phyloP scores from a whole-genome alignment of 2,113 vertebrate genomes.

The Toxotes jaculatrix region DNA sequence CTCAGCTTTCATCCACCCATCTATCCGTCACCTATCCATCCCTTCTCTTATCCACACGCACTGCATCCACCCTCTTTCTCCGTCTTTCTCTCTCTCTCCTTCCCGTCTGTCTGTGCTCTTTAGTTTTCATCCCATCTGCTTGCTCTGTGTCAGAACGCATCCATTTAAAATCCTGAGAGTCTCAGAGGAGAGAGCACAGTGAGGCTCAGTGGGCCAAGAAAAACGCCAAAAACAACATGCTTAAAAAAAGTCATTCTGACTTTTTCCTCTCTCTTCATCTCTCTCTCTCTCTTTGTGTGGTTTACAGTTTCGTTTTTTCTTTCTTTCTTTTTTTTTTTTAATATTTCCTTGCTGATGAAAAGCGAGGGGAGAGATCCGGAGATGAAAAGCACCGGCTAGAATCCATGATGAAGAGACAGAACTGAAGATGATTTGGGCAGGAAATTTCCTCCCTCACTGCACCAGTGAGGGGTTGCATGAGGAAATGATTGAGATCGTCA shows the following conservation, averaged over 20 bases:
- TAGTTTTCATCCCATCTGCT: slow-evolving; percentile 59
- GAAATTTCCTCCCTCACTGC: slow-evolving; percentile 53
- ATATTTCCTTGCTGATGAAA: slow-evolving; percentile 60
- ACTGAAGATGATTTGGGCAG: slow-evolving; percentile 57
- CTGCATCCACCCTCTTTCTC: not conserved
- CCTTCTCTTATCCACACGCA: slow-evolving; percentile 1
- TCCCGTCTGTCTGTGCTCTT: slow-evolving; percentile 53
- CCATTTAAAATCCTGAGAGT: slow-evolving; percentile 59
- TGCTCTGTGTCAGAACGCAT: slow-evolving; percentile 64
- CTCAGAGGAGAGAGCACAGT: slow-evolving; percentile 43
- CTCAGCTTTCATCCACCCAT: slow-evolving; percentile 30
- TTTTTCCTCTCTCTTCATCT: not conserved
- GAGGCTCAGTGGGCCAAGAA: slow-evolving; percentile 56
- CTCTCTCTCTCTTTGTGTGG: not conserved
- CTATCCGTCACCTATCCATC: slow-evolving; percentile 28
- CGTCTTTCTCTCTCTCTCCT: not conserved
- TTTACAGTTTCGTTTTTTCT: slow-evolving; percentile 15
- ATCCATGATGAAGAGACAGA: slow-evolving; percentile 55
- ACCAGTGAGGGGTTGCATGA: slow-evolving; percentile 40
- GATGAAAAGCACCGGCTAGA: slow-evolving; percentile 57
- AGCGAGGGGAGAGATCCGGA: slow-evolving; percentile 16
- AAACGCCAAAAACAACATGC: slow-evolving; percentile 49
- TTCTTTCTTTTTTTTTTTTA: not conserved
- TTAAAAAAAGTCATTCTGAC: slow-evolving; percentile 52
- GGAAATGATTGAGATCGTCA: slow-evolving; percentile 75